These are phyloP conservation scores for Pissodes strobi DNA, from an alignment of 1,140 invertebrate species.

Conservation along the genomic window DNA sequence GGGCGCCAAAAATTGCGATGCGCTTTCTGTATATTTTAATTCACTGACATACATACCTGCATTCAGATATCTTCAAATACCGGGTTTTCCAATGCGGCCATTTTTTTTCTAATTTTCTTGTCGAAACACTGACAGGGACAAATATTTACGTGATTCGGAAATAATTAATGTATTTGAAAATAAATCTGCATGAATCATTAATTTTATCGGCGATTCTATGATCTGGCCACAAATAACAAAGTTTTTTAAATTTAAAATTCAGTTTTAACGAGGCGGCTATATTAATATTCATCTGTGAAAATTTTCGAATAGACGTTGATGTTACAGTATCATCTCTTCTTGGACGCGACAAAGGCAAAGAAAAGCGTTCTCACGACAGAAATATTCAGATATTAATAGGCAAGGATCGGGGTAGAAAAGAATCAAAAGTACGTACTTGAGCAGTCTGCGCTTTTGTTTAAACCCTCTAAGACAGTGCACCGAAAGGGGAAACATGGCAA, in stretches of 20 bases:
- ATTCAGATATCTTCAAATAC: too few relatives aligned
- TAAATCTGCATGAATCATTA: too few relatives aligned
- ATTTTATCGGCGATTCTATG: too few relatives aligned
- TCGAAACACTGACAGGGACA: too few relatives aligned
- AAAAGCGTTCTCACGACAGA: slow-evolving; percentile 24
- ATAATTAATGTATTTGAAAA: too few relatives aligned
- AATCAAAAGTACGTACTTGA: slow-evolving; percentile 42
- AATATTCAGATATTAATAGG: slow-evolving; percentile 48
- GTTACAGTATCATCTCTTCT: slow-evolving; percentile 8
- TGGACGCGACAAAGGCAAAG: slow-evolving; percentile 14
- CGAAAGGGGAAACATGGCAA: slow-evolving; percentile 44
- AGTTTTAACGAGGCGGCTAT: slow-evolving; percentile 11
- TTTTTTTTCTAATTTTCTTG: too few relatives aligned
- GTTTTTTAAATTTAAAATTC: background rate
- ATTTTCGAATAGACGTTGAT: slow-evolving; percentile 2
- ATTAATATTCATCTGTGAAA: slow-evolving; percentile 11
- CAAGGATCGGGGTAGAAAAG: slow-evolving; percentile 27
- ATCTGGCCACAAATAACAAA: too few relatives aligned
- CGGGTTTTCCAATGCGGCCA: too few relatives aligned
- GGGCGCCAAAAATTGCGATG: too few relatives aligned
- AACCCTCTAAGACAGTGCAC: slow-evolving; percentile 45
- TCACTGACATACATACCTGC: too few relatives aligned
- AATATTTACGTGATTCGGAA: too few relatives aligned
- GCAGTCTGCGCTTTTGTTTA: slow-evolving; percentile 48
- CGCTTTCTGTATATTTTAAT: too few relatives aligned